A percentile compares a stretch with the other conserved stretches of the same genome.
Evolutionary conservation across 2,113 vertebrate genomes (phyloP).

Genomic region (Pavo muticus): DNA sequence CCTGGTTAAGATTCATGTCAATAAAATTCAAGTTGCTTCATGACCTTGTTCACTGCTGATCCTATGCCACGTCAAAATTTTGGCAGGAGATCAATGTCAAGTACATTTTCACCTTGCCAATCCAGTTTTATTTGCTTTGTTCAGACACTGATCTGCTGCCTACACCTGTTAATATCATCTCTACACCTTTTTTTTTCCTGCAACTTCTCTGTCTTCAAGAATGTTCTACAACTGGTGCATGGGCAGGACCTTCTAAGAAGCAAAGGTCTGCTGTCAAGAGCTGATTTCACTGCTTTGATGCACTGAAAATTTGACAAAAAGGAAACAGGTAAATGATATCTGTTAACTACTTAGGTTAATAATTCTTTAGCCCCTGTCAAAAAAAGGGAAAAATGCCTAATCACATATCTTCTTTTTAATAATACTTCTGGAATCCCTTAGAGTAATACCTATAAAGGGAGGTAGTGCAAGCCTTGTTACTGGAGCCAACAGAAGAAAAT

Average conservation of each 20-base stretch:
- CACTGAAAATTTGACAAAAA: neutral
- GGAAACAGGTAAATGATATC: neutral
- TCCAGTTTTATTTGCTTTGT: neutral
- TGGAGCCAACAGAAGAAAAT: neutral
- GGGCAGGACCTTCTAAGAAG: neutral
- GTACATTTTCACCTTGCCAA: conserved; percentile 33
- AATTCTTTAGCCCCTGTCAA: neutral
- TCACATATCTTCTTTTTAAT: neutral
- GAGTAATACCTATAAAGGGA: neutral
- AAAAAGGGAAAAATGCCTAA: neutral
- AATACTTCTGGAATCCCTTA: neutral
- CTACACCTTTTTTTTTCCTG: neutral
- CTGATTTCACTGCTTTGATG: neutral
- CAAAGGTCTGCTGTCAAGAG: neutral
- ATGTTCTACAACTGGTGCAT: neutral
- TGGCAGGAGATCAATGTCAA: conserved; percentile 53
- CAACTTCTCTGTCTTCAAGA: neutral
- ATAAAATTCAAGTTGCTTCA: conserved; percentile 40
- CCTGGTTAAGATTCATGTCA: conserved; percentile 30
- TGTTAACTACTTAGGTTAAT: neutral
- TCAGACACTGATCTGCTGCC: neutral
- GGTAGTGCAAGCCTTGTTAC: neutral
- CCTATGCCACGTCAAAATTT: conserved; percentile 6
- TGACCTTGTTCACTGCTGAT: conserved; percentile 25
- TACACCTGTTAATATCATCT: neutral